A percentile compares a stretch with the other conserved stretches of the same genome.
phyloP scores from a whole-genome alignment of 2,797 vertebrate genomes.

The Betta splendens region DNA sequence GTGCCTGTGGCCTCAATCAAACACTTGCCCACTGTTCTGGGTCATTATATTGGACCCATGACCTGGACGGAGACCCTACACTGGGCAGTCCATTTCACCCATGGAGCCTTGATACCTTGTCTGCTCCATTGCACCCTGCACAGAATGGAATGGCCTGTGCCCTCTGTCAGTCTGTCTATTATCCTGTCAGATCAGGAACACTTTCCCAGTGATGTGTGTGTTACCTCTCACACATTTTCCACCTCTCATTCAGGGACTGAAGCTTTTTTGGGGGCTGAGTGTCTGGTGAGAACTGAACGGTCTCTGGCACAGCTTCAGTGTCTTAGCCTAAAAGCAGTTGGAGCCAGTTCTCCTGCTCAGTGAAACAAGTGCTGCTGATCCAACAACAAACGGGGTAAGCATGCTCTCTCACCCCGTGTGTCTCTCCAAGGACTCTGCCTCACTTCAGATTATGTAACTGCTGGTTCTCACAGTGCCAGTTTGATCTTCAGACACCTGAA shows the following conservation, averaged over 20 bases:
- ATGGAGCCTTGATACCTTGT: too few species aligned
- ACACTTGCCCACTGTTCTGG: too few species aligned
- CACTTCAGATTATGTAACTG: conserved; percentile 1
- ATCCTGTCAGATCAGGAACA: too few species aligned
- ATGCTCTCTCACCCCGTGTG: conserved; percentile 15
- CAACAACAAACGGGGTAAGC: conserved; percentile 25
- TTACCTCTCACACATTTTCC: conserved; percentile 2
- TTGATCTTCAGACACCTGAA: not conserved
- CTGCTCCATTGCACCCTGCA: too few species aligned
- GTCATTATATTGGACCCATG: too few species aligned
- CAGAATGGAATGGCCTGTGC: too few species aligned
- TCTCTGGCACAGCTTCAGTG: conserved; percentile 27
- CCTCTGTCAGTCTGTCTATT: too few species aligned
- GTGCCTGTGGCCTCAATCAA: too few species aligned
- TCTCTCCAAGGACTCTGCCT: conserved; percentile 2
- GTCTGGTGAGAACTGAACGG: conserved; percentile 34
- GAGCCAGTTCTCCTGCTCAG: conserved; percentile 39
- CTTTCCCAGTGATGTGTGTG: too few species aligned
- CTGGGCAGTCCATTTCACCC: too few species aligned
- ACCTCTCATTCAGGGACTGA: conserved; percentile 20
- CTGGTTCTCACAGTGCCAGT: not conserved
- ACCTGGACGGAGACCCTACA: too few species aligned
- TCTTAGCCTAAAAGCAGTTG: too few species aligned
- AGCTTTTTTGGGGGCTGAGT: conserved; percentile 34
- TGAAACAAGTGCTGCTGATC: conserved; percentile 12